Evolutionary conservation across 2,113 vertebrate species (phyloP), one percentile per base, ranked within the genome.

Genomic region (Dicaeum eximium): DNA sequence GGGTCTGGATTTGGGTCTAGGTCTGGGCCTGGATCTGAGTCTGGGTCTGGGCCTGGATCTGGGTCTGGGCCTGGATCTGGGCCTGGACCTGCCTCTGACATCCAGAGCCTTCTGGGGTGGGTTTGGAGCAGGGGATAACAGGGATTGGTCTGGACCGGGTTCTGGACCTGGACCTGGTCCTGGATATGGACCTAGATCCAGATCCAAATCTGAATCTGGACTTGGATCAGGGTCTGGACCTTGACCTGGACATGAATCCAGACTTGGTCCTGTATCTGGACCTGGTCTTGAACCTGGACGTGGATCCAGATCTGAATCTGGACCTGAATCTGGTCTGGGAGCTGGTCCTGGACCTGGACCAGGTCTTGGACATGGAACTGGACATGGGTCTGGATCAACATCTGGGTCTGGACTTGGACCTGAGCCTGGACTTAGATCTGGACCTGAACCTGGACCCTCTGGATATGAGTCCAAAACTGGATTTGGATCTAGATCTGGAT

Each of bases 11-110:
- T 12, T 38, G 38, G 38, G 38, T 38, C 12, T 42, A 17, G 10
- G 4, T 5, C 11, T n/a, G 23, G 10, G 5, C 1, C 38, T 40
- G 27, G 13, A 5, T 7, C 20, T 64, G 20, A 20, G 2, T 2
- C 62, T 24, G 28, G 54, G 2, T 3, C 19, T 51, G 30, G 30
- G 4, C 38, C 38, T 38, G 38, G 38, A 38, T 21, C 6, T 21
- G 56, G 56, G 10, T 2, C 33, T 47, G 54, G 20, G 3, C 3
- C 13, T 40, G 28, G 21, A 7, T 10, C 6, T 18, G 15, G 21
- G 6, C 5, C 8, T 15, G 17, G 21, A 14, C 2, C 6, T 28
- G n/a, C n/a, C n/a, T n/a, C n/a, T n/a, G n/a, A n/a, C n/a, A n/a
- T n/a, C n/a, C n/a, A n/a, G n/a, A n/a, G n/a, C n/a, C n/a, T n/a